A percentile compares a stretch with the other conserved stretches of the same genome.
Evolutionary conservation across 2,888 invertebrate genomes (phyloP).

Genomic region (Catonia carolina): DNA sequence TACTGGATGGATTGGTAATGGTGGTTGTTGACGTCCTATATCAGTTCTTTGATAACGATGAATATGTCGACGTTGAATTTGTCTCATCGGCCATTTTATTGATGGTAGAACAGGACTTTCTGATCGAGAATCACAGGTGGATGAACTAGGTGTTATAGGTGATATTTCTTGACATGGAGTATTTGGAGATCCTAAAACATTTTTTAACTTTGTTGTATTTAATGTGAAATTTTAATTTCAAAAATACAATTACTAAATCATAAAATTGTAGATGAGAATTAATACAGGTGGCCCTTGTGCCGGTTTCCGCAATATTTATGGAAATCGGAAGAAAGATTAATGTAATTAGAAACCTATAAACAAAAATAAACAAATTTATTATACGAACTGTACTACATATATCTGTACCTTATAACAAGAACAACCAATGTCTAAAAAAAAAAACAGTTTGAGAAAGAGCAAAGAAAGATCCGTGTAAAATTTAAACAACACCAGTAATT

Average conservation of each 20-base stretch:
- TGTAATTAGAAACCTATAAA: too few species aligned
- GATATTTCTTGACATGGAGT: conserved; percentile 31
- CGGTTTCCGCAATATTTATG: too few species aligned
- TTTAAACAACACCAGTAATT: too few species aligned
- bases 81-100: conserved; percentile 20
- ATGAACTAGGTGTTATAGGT: conserved; percentile 30
- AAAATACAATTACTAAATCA: not conserved
- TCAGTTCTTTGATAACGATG: not conserved
- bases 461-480: too few species aligned
- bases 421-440: too few species aligned
- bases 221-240: not conserved
- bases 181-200: conserved; percentile 28
- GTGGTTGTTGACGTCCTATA: not conserved
- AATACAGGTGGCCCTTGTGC: too few species aligned
- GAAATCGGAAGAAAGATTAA: too few species aligned
- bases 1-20: not conserved
- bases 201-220: not conserved
- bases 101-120: conserved; percentile 22
- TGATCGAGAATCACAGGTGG: conserved; percentile 23
- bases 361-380: too few species aligned
- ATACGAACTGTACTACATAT: too few species aligned
- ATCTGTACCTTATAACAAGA: too few species aligned
- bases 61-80: conserved; percentile 11
- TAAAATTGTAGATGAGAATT: too few species aligned
- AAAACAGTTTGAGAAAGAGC: too few species aligned